These are phyloP conservation scores for Ophion ellenae DNA, from an alignment of 2,888 invertebrate species.

Conservation along the genomic window DNA sequence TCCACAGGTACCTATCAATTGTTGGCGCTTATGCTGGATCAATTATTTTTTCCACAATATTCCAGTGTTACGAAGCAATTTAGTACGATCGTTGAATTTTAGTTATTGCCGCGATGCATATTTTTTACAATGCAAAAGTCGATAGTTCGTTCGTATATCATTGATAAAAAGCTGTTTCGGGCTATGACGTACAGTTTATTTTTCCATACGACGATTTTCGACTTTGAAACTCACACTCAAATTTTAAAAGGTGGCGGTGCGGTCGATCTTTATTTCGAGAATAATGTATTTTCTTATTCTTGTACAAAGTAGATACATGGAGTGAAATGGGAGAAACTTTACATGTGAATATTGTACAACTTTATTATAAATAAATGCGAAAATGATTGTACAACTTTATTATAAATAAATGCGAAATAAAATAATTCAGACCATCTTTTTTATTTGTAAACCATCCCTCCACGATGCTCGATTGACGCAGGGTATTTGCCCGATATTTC, in stretches of 20 bases:
- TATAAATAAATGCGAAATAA: not conserved
- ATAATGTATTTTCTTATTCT: slow-evolving; percentile 61
- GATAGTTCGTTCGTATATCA: too few species aligned
- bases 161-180: not conserved
- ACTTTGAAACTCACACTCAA: not conserved
- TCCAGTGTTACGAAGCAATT: not conserved
- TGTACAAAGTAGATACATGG: slow-evolving; percentile 41
- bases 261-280: slow-evolving; percentile 5
- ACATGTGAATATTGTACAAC: slow-evolving; percentile 27
- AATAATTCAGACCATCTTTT: not conserved
- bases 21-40: slow-evolving; percentile 1
- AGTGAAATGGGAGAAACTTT: slow-evolving; percentile 7
- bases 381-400: slow-evolving; percentile 17
- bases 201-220: not conserved
- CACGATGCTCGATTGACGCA: too few species aligned
- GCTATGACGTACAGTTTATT: not conserved
- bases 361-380: not conserved
- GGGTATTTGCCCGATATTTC: too few species aligned
- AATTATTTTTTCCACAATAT: slow-evolving; percentile 8
- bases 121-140: not conserved
- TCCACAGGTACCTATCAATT: slow-evolving; percentile 9
- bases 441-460: not conserved
- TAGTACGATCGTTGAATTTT: not conserved
- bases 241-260: slow-evolving; percentile 11
- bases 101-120: not conserved